Base-by-base conservation (phyloP, 1,140 invertebrate species). In the Rhagoletis zephyria region DNA sequence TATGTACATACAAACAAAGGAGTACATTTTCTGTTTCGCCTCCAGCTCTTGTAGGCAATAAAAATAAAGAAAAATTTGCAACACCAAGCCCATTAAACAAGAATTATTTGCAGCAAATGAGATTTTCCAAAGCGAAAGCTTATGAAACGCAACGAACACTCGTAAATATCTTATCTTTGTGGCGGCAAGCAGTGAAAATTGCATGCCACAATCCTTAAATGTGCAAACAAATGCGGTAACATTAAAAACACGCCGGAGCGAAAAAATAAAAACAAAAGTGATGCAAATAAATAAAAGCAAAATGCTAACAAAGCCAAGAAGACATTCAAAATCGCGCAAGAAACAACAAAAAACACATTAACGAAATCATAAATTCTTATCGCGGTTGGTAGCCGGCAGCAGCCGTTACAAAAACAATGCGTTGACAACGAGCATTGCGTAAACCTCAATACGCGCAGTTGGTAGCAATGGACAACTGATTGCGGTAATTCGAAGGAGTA, bases 321-420 rank as follows among this genome's bases (percentile, higher is more conserved):
- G 85, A 40, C 30, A 63, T 42, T 63, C 42, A 45, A 85, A 60
- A 63, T 61, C 56, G 16, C 30, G n/a, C 40, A 87, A 87, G 10
- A 65, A 87, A 85, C 85, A 67, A 61, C 85, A 67, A 88, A 88
- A 88, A 88, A 88, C 60, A 88, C 87, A 88, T 88, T 88, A 88
- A 85, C 81, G 48, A 86, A 88, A 88, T 65, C 87, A 88, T 88
- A 88, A 88, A 88, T 88, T 86, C 59, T 88, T 88, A 88, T 88
- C 87, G 85, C 85, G 42, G n/a, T 30, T 56, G 16, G 19, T 16
- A n/a, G 12, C n/a, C 12, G 4, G 67, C 67, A 74, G 30, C 85
- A 81, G 67, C 3, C 81, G 51, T 85, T 30, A 40, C 81, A 48
- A 63, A 63, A 63, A 63, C 59, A 85, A 63, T 63, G 85, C 7